These are phyloP conservation scores for Patella caerulea DNA, from an alignment of 2,888 invertebrate species.

Conservation along the genomic window DNA sequence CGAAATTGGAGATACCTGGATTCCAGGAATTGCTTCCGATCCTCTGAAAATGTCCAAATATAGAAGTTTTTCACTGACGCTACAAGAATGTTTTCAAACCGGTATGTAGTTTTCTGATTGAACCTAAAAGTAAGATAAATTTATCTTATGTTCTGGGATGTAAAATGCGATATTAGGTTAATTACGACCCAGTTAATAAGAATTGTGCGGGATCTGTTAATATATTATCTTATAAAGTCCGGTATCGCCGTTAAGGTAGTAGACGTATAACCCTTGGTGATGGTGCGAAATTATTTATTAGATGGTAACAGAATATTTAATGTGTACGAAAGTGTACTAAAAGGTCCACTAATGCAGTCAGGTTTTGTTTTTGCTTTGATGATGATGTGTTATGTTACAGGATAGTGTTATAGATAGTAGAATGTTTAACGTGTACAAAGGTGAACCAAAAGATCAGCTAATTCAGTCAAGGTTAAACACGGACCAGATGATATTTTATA, in stretches of 20 bases:
- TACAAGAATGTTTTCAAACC: constrained; percentile 41
- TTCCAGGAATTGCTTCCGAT: constrained; percentile 64
- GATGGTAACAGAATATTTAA: constrained; percentile 41
- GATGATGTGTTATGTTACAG: constrained; percentile 23
- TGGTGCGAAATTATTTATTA: neutral
- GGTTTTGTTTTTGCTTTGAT: no score
- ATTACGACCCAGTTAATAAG: neutral
- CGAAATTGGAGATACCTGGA: constrained; percentile 68
- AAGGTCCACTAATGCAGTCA: neutral
- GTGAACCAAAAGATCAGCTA: neutral
- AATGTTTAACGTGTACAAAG: constrained; percentile 30
- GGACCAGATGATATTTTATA: neutral
- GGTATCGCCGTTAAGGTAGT: no score
- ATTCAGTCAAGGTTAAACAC: neutral
- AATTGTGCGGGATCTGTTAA: neutral
- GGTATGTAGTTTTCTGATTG: no score
- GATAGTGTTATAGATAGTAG: constrained; percentile 40
- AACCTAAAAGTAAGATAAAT: neutral
- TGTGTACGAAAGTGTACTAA: neutral
- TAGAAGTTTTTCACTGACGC: constrained; percentile 42
- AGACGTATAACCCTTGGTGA: neutral
- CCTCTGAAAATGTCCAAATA: constrained; percentile 61
- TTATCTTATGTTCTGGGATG: neutral
- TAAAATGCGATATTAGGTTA: neutral
- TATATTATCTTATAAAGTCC: no score